Conservation (phyloP, 2,888 invertebrate species). For the Xestia sexstrigata region DNA sequence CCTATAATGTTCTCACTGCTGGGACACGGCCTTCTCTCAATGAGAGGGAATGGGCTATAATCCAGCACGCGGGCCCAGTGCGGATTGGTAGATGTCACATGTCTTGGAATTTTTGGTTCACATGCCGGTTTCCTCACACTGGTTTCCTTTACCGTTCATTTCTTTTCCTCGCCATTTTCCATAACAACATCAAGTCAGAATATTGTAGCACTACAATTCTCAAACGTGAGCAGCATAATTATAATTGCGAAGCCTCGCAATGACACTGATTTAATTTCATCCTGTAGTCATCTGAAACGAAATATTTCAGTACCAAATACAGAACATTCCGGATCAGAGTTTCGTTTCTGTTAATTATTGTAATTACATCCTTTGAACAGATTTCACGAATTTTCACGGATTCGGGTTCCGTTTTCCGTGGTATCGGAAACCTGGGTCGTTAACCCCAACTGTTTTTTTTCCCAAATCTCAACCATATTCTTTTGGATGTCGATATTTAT, state of each 20-base stretch:
- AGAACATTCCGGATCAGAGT: neutral
- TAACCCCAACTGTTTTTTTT: neutral
- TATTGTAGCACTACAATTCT: neutral
- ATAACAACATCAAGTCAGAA: neutral
- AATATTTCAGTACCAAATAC: conserved; percentile 7
- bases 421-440: neutral
- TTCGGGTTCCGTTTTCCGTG: neutral
- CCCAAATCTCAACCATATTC: neutral
- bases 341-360: conserved; percentile 1
- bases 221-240: neutral
- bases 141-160: too few relatives aligned
- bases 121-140: too few relatives aligned
- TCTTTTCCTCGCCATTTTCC: neutral
- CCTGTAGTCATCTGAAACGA: neutral
- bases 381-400: conserved; percentile 3
- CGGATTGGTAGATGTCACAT: too few relatives aligned
- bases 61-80: too few relatives aligned
- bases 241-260: neutral
- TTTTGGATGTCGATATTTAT: neutral
- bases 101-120: too few relatives aligned
- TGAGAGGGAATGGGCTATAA: too few relatives aligned
- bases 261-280: neutral
- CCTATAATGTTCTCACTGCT: too few relatives aligned
- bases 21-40: too few relatives aligned
- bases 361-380: conserved; percentile 32